phyloP scores from a whole-genome alignment of 2,113 vertebrate genomes.

The Psittacus erithacus region DNA sequence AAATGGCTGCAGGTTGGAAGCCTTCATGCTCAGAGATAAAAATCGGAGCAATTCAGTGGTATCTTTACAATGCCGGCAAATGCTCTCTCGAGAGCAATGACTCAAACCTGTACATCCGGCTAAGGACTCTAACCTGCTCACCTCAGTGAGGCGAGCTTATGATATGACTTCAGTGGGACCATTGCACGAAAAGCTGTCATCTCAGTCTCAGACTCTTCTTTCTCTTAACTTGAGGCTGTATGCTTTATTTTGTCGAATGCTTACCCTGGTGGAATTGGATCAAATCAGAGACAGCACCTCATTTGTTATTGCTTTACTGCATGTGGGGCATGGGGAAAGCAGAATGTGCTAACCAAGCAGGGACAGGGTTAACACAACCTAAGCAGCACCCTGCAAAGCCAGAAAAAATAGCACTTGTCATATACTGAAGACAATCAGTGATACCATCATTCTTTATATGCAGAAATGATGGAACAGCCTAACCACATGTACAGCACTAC shows the following conservation, averaged over 20 bases:
- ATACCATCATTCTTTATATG: not conserved
- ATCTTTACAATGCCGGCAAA: not conserved
- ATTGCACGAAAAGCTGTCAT: not conserved
- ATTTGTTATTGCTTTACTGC: not conserved
- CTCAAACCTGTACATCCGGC: conserved; percentile 15
- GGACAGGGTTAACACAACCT: not conserved
- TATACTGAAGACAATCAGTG: not conserved
- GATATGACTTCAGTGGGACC: not conserved
- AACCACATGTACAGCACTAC: fast-evolving
- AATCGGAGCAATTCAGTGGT: not conserved
- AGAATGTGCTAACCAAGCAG: not conserved
- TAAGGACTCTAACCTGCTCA: not conserved
- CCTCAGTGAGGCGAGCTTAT: not conserved
- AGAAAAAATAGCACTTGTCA: not conserved
- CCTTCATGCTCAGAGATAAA: not conserved
- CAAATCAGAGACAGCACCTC: not conserved
- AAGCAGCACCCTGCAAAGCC: not conserved
- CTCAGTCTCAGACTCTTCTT: not conserved
- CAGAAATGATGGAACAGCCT: not conserved
- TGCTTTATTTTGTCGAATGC: fast-evolving
- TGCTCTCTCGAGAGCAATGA: conserved; percentile 12
- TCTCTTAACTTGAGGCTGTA: not conserved
- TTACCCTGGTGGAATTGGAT: not conserved
- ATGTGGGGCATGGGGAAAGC: not conserved
- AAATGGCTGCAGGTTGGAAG: conserved; percentile 9